phyloP scores from a whole-genome alignment of 2,113 vertebrate species.

The Sterrhoptilus dennistouni region DNA sequence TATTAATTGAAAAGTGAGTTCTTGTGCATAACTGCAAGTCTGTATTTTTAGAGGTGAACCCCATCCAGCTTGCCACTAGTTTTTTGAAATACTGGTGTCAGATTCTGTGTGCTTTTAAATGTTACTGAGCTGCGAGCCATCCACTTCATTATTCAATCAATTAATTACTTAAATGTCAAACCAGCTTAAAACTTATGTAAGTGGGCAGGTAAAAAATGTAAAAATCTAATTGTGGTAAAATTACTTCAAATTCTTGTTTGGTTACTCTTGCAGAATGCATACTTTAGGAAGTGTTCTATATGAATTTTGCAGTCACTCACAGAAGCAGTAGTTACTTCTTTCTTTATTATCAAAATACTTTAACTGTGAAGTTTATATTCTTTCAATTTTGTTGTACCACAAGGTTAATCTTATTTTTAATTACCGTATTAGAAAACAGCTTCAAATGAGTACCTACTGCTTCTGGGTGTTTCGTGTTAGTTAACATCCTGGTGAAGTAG shows the following conservation, averaged over 20 bases:
- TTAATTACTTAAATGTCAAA: constrained; percentile 63
- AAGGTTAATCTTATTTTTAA: constrained; percentile 16
- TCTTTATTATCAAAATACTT: neutral
- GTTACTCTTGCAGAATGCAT: constrained; percentile 66
- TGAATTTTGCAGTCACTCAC: constrained; percentile 50
- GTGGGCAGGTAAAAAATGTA: constrained; percentile 69
- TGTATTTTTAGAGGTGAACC: constrained; percentile 49
- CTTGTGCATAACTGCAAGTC: constrained; percentile 34
- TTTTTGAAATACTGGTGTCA: constrained; percentile 34
- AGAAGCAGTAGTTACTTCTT: constrained; percentile 72
- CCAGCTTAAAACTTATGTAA: constrained; percentile 48
- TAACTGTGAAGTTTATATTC: neutral
- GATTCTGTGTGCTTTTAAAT: constrained; percentile 58
- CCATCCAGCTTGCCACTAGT: constrained; percentile 30
- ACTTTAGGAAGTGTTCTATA: constrained; percentile 54
- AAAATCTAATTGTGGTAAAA: constrained; percentile 33
- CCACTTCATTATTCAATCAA: constrained; percentile 49
- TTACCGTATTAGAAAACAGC: neutral
- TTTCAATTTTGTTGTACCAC: constrained; percentile 14
- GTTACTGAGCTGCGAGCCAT: constrained; percentile 34
- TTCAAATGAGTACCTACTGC: constrained; percentile 68
- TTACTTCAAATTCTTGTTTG: constrained; percentile 11
- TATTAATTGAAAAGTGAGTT: constrained; percentile 42
- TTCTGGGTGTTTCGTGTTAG: constrained; percentile 69
- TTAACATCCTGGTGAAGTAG: constrained; percentile 69